Percentiles rank a stretch among this genome's conserved stretches.
Evolutionary conservation across 64 coral and sea anemone genomes (phyloP).

Genomic region (Acropora yongei): DNA sequence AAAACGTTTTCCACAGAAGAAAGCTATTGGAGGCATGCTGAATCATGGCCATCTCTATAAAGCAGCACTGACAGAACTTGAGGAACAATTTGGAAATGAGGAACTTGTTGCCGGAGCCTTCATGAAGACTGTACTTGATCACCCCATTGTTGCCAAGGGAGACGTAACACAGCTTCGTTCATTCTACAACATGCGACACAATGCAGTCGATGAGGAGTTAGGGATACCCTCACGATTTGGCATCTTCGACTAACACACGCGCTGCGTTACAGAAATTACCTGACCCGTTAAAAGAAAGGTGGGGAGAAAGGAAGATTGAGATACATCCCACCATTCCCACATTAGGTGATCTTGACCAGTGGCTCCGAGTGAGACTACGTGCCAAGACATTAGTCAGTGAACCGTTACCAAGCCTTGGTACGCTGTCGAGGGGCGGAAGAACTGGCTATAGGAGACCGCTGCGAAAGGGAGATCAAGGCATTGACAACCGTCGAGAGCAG

Average conservation of each 20-base stretch:
- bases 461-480: neutral
- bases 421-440: neutral
- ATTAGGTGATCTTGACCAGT: conserved; percentile 34
- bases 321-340: conserved; percentile 13
- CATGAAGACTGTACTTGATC: conserved; percentile 34
- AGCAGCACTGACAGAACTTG: conserved; percentile 52
- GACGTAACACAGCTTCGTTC: neutral
- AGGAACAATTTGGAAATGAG: conserved; percentile 69
- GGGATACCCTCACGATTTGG: conserved; percentile 51
- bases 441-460: conserved; percentile 21
- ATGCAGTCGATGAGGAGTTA: conserved; percentile 53
- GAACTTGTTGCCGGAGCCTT: conserved; percentile 55
- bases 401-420: neutral
- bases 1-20: too few relatives aligned
- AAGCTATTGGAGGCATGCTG: conserved; percentile 61
- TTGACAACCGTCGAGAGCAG: neutral
- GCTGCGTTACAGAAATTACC: conserved; percentile 67
- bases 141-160: conserved; percentile 21
- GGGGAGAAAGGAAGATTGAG: conserved; percentile 61
- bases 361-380: conserved; percentile 30
- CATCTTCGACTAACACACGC: conserved; percentile 48
- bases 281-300: conserved; percentile 47
- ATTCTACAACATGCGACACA: neutral
- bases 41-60: conserved; percentile 73
- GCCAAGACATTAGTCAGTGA: conserved; percentile 17